phyloP scores from a whole-genome alignment of 2,113 vertebrate species.

The Telmatochromis brachygnathus region DNA sequence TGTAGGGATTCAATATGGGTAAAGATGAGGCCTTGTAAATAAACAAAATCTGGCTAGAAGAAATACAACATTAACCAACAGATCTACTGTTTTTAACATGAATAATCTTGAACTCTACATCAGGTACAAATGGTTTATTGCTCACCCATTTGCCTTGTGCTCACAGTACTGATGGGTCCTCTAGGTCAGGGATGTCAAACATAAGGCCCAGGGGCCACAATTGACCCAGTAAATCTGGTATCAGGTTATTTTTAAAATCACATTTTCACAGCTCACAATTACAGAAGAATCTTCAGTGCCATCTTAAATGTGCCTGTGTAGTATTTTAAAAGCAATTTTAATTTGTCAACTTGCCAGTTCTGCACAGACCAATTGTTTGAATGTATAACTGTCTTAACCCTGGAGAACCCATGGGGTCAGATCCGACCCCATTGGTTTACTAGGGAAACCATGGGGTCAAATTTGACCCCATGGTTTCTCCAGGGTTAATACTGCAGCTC shows the following conservation, averaged over 20 bases:
- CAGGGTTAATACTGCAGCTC: neutral
- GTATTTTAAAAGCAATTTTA: neutral
- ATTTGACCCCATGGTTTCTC: no score
- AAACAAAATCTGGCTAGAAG: neutral
- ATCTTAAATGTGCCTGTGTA: neutral
- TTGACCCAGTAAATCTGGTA: neutral
- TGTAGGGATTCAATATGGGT: neutral
- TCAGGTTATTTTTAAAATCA: neutral
- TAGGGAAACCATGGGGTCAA: no score
- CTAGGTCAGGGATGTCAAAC: neutral
- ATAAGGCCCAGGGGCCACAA: accelerated
- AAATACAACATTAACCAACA: neutral
- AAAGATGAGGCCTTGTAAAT: neutral
- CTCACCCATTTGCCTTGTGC: neutral
- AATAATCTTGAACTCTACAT: neutral
- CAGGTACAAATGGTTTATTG: neutral
- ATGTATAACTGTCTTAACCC: neutral
- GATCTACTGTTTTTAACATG: accelerated
- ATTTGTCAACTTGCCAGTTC: neutral
- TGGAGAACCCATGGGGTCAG: no score
- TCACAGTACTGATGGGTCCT: neutral
- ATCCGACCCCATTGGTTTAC: no score
- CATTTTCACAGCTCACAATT: accelerated
- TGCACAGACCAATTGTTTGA: neutral
- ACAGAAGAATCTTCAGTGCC: neutral